Evolutionary conservation across 2,888 invertebrate genomes (phyloP), one percentile per base, ranked within the genome.

Genomic region (Chesias legatella): DNA sequence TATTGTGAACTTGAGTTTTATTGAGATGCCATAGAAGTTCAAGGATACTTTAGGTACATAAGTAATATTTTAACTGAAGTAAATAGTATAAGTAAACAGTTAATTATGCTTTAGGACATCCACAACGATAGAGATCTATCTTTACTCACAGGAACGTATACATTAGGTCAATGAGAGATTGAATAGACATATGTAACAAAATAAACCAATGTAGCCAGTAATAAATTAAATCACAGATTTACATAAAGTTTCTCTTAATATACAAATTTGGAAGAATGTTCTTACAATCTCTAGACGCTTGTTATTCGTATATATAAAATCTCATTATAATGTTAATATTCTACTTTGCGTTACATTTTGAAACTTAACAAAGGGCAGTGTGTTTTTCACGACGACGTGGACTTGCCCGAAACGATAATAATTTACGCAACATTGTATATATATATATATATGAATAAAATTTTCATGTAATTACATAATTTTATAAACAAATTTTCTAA

Each of bases 161-260:
- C 49, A 73, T 73, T 75, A 82, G 75, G 76, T 79, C 74, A 76
- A 78, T 78, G 78, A 79, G 75, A 82, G 70, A 65, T 60, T 60
- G 33, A 41, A 25, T 27, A 35, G 28, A 33, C 29, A 32, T 35
- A 48, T 43, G 33, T 32, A 27, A 20, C 11, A 27, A 27, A 28
- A 42, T 34, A 45, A 57, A 45, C 58, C 56, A 57, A 61, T 60
- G 65, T 66, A 71, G 67, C 73, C 76, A 79, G 79, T 68, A 85
- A 84, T 84, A 85, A 86, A 84, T 84, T 73, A 84, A 76, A 86
- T 86, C 86, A 86, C 86, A 86, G 86, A 76, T 81, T 76, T 76
- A 17, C 5, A 17, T 17, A 68, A 63, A 11, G 60, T 61, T 66
- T 75, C 77, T 63, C 78, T 82, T 81, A 84, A 76, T 78, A 79